These are phyloP conservation scores for Pangasius macronema DNA, from an alignment of 2,797 vertebrate species.

Conservation along the genomic window DNA sequence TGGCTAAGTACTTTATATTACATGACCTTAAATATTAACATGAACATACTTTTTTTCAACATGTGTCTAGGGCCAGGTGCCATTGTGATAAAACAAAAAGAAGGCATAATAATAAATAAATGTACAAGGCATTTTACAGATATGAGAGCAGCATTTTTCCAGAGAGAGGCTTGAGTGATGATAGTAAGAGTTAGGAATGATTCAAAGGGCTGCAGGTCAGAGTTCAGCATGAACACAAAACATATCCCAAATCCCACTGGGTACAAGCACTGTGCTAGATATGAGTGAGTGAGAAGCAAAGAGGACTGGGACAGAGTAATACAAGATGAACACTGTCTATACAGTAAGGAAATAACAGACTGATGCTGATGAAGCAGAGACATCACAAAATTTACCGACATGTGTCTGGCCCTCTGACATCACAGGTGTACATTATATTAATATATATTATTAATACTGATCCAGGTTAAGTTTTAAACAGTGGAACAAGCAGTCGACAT, in stretches of 20 bases:
- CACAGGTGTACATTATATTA: not conserved
- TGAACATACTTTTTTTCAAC: not conserved
- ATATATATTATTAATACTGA: not conserved
- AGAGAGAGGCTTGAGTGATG: conserved; percentile 28
- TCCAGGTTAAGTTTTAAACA: not conserved
- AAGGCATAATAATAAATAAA: conserved; percentile 35
- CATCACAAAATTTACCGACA: not conserved
- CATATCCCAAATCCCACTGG: not conserved
- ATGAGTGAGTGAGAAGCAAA: conserved; percentile 4
- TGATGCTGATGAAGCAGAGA: conserved; percentile 8
- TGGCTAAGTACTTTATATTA: conserved; percentile 8
- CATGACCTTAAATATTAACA: not conserved
- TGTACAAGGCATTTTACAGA: conserved; percentile 39
- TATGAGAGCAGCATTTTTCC: conserved; percentile 12
- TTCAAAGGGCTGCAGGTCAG: conserved; percentile 22
- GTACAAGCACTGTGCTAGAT: conserved; percentile 20
- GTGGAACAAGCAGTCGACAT: not conserved
- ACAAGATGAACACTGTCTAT: not conserved
- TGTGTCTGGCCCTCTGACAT: conserved; percentile 17
- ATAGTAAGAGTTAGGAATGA: conserved; percentile 28
- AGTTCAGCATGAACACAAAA: conserved; percentile 22
- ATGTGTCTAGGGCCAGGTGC: conserved; percentile 52
- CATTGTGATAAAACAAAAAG: conserved; percentile 29
- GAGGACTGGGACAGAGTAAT: not conserved
- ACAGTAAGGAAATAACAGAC: conserved; percentile 5